Evolutionary conservation across 2,113 vertebrate species (phyloP).

Genomic region (Cariama cristata): DNA sequence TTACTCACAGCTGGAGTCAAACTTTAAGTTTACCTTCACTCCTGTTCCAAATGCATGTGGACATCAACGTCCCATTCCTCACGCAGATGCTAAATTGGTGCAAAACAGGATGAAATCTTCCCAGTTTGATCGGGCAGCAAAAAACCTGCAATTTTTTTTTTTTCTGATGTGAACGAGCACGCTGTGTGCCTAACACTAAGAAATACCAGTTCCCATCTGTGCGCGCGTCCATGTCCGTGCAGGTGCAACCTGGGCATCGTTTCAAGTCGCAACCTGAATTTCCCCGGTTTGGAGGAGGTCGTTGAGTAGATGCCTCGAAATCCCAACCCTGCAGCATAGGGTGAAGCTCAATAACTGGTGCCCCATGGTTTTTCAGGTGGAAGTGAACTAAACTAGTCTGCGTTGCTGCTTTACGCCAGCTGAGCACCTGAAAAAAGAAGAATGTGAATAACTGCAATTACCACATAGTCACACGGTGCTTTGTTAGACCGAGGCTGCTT

Average conservation of each 20-base stretch:
- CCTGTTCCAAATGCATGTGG: background rate
- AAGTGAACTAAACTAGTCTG: background rate
- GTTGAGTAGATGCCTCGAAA: background rate
- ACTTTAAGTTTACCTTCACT: background rate
- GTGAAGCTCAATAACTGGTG: no score
- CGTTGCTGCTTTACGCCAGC: background rate
- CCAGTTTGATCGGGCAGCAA: background rate
- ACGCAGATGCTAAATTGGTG: accelerated
- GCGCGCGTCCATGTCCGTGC: background rate
- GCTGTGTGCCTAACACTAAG: background rate
- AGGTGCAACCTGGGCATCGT: background rate
- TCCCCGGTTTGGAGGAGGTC: background rate
- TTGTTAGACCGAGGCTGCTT: background rate
- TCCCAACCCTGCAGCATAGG: no score
- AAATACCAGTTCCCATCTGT: no score
- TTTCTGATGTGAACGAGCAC: no score
- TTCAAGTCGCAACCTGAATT: background rate
- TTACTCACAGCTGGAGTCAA: background rate
- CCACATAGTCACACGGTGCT: accelerated
- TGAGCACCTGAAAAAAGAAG: background rate
- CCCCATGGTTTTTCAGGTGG: background rate
- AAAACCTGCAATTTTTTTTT: background rate
- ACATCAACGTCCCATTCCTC: background rate
- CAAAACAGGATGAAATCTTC: background rate
- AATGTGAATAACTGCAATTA: background rate